Evolutionary conservation across 2,797 vertebrate genomes (phyloP).

Genomic region (Epinephelus malabaricus): DNA sequence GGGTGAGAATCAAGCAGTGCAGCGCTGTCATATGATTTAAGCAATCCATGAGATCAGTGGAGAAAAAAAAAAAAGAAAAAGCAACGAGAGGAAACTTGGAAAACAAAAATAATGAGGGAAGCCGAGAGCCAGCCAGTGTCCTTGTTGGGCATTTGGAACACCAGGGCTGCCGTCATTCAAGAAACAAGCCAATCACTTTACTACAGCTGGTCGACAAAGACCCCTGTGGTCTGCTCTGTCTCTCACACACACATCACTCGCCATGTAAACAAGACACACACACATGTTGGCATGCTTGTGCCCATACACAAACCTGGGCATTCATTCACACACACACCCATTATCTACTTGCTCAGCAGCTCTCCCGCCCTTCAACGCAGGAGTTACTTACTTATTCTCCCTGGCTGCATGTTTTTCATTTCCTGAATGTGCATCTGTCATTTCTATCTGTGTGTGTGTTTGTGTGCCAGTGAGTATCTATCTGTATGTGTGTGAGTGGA

Average conservation of each 20-base stretch:
- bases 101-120: conserved; percentile 68
- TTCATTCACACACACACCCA: conserved; percentile 6
- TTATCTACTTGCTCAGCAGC: conserved; percentile 45
- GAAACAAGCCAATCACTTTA: conserved; percentile 66
- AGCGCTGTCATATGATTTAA: conserved; percentile 33
- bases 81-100: conserved; percentile 42
- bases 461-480: conserved; percentile 35
- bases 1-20: conserved; percentile 4
- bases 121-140: conserved; percentile 42
- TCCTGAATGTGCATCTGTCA: conserved; percentile 66
- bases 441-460: conserved; percentile 35
- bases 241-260: conserved; percentile 30
- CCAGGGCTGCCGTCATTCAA: conserved; percentile 58
- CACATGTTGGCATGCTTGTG: conserved; percentile 12
- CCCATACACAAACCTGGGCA: conserved; percentile 12
- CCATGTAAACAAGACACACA: conserved; percentile 31
- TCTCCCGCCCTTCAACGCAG: conserved; percentile 27
- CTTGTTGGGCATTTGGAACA: conserved; percentile 50
- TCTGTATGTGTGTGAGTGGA: conserved; percentile 10
- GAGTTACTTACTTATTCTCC: conserved; percentile 52
- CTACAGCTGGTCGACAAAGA: conserved; percentile 65
- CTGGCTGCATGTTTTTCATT: conserved; percentile 64
- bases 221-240: conserved; percentile 29
- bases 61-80: conserved; percentile 53
- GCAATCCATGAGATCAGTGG: conserved; percentile 43